A percentile compares a stretch with the other conserved stretches of the same genome.
These are phyloP conservation scores for Pecten maximus DNA, from an alignment of 2,888 invertebrate species.

Conservation along the genomic window DNA sequence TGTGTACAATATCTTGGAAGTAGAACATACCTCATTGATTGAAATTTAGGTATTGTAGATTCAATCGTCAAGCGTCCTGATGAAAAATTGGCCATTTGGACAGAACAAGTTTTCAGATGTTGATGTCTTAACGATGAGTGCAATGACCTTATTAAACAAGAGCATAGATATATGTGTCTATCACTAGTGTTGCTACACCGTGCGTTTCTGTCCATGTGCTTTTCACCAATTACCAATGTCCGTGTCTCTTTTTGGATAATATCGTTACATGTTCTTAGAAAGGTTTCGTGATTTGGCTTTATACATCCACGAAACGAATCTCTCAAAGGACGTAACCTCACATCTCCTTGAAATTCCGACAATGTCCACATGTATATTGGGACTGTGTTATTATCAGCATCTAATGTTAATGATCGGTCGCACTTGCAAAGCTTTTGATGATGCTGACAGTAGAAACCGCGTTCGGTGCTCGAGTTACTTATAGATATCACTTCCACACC, in stretches of 20 bases:
- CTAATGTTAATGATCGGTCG: background rate
- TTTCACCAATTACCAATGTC: background rate
- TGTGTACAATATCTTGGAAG: background rate
- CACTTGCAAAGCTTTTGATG: background rate
- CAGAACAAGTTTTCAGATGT: background rate
- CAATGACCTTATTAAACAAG: background rate
- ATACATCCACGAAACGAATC: background rate
- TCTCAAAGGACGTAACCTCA: background rate
- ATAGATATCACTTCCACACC: background rate
- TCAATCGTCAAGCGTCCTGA: background rate
- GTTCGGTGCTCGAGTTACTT: background rate
- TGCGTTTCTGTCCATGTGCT: background rate
- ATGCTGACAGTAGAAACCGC: background rate
- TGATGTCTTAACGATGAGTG: background rate
- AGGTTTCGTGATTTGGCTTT: background rate
- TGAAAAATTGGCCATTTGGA: background rate
- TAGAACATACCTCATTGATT: background rate
- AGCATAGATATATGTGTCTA: background rate
- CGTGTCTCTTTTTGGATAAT: background rate
- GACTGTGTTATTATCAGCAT: background rate
- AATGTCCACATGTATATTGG: background rate
- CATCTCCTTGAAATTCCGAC: background rate
- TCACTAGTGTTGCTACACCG: background rate
- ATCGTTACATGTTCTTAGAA: background rate
- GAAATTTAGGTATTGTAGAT: background rate